Conservation (phyloP, 2,888 invertebrate genomes). For the Agonum fuliginosum region DNA sequence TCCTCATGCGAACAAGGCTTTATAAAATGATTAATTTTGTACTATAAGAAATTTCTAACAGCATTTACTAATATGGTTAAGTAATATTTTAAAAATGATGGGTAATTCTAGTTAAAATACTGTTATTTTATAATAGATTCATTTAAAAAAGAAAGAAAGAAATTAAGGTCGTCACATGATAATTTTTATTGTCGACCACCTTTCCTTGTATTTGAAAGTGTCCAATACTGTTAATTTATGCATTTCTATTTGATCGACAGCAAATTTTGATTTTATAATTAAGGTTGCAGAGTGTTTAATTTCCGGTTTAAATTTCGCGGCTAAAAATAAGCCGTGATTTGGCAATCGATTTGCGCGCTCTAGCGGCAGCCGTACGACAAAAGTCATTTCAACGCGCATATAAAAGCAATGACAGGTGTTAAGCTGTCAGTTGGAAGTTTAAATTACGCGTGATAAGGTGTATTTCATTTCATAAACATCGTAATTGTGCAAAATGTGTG, state of each 20-base stretch:
- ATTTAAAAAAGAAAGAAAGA: neutral
- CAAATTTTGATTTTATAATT: conserved; percentile 29
- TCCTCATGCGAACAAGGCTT: too few relatives aligned
- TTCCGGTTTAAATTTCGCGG: conserved; percentile 41
- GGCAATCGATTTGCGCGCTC: conserved; percentile 55
- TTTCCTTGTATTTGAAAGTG: conserved; percentile 18
- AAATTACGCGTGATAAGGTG: conserved; percentile 51
- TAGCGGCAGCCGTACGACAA: conserved; percentile 1
- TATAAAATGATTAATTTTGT: too few relatives aligned
- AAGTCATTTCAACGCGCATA: conserved; percentile 46
- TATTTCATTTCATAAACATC: conserved; percentile 24
- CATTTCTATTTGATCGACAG: conserved; percentile 18
- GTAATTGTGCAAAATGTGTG: conserved; percentile 55
- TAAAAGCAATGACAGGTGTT: conserved; percentile 55
- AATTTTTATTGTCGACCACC: conserved; percentile 3
- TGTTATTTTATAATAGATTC: neutral
- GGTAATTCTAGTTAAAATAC: too few relatives aligned
- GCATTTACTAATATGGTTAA: too few relatives aligned
- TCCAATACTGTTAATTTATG: conserved; percentile 27
- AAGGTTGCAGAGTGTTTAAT: conserved; percentile 22
- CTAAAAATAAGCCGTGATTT: conserved; percentile 31
- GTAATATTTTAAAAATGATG: too few relatives aligned
- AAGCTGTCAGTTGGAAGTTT: conserved; percentile 56
- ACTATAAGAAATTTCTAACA: too few relatives aligned
- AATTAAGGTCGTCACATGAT: neutral